phyloP scores from a whole-genome alignment of 2,113 vertebrate genomes.

The Petroica traversi region DNA sequence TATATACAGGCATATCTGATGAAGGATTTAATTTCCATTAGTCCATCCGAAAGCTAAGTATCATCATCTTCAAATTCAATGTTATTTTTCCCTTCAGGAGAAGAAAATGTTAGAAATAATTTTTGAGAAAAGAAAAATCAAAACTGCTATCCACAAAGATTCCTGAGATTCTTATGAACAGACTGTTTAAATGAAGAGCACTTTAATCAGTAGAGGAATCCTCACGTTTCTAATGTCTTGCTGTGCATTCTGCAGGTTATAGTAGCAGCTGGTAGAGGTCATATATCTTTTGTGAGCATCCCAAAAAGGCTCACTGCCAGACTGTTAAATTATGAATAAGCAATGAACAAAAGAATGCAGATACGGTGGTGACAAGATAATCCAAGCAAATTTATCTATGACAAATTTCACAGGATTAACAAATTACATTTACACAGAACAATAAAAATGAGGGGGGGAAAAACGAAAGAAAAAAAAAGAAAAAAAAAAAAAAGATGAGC shows the following conservation, averaged over 20 bases:
- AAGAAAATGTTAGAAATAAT: conserved; percentile 65
- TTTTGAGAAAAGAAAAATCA: conserved; percentile 64
- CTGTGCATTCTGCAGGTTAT: conserved; percentile 85
- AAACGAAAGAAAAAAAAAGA: neutral
- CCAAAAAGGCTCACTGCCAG: conserved; percentile 87
- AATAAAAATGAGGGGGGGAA: conserved; percentile 78
- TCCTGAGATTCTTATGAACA: conserved; percentile 79
- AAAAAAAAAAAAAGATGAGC: conserved; percentile 68
- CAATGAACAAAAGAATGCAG: conserved; percentile 90
- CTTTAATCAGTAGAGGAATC: conserved; percentile 85
- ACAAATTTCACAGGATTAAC: conserved; percentile 91
- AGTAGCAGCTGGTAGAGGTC: conserved; percentile 89
- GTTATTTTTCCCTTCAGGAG: neutral
- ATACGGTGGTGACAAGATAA: conserved; percentile 90
- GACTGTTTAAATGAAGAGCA: conserved; percentile 83
- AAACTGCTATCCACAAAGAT: conserved; percentile 74
- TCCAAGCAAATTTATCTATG: conserved; percentile 92
- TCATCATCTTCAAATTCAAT: neutral
- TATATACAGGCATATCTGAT: conserved; percentile 6
- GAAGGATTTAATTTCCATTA: conserved; percentile 58
- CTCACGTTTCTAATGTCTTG: conserved; percentile 83
- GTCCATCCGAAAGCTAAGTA: conserved; percentile 54
- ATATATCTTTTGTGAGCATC: conserved; percentile 87
- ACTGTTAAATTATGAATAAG: conserved; percentile 91
- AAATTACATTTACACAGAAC: conserved; percentile 90